Base-by-base conservation (phyloP, 2,113 vertebrate genomes). In the Melierax canorus region DNA sequence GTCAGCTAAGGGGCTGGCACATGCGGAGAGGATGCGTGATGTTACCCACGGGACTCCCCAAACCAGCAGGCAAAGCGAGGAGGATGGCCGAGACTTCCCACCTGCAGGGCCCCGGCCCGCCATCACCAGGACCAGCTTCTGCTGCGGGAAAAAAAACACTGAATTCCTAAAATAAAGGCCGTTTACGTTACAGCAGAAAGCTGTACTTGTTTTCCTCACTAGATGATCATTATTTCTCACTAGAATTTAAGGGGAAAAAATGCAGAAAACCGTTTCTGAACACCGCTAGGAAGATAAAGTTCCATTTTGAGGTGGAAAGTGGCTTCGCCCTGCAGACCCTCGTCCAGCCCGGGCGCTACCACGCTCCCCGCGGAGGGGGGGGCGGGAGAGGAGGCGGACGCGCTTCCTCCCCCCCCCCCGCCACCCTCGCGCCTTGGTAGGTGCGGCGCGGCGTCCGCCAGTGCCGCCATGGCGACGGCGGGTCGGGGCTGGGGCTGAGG, bases 81-180 rank as follows among this genome's bases (percentile, higher is more conserved):
- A 24, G 19, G 18, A 9, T 4, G 2, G 1, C 18, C 15, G 3
- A 5, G 50, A 3, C 5, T 3, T 27, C 0, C 0, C 16, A 8
- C 0, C n/a, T 3, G 19, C 69, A 18, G 29, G 55, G n/a, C 41
- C 30, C 27, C 3, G 5, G 5, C 6, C 2, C 2, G 6, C 11
- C 64, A 11, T 2, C 32, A 1, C 43, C 2, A 18, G 73, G 32
- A 38, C 1, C 48, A 18, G 29, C 6, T 9, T 2, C 34, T 18
- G 16, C 1, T 8, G 32, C 48, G 26, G 39, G 39, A 15, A 51
- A 50, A 51, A 51, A 9, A 5, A 23, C 41, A 29, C 3, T 0
- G 0, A 17, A 16, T 6, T 41, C 53, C 48, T 23, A 3, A 32
- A 91, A 83, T 56, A 96, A 91, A 73, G 29, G 23, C 10, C 17